Evolutionary conservation across 2,113 vertebrate species (phyloP), one percentile per base, ranked within the genome.

Genomic region (Burhinus oedicnemus): DNA sequence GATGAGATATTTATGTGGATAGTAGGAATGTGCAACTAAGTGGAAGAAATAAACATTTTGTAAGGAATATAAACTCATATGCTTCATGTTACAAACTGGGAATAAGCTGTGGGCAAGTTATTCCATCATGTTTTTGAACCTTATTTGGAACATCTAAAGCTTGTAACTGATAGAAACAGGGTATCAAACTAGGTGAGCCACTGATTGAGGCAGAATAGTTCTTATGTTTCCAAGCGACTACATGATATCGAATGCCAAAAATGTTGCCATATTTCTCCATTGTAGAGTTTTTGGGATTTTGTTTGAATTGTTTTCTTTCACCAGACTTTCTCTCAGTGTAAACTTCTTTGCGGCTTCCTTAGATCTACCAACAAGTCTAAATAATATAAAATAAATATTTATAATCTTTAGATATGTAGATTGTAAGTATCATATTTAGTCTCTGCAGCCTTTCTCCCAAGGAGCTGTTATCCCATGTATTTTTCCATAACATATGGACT

Each of bases 351-450:
- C 4, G 10, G 29, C n/a, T 95, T 93, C 16, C 64, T 94, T 94
- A 89, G 51, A 55, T 70, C 38, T 90, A 51, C 22, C 1, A 5
- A 44, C 20, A 70, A 77, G 66, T 60, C 55, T 94, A 84, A 93
- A 92, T 87, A 77, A 83, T 51, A 20, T 38, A 54, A 89, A 93
- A 71, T 27, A 66, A 94, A 44, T 94, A 83, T 83, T 90, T 90
- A 17, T 66, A 75, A 61, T 78, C 51, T 89, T 75, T 27, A 62
- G 60, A 54, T 78, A 32, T 0, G 0, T 78, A 86, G 64, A 66
- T 32, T 86, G 9, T 57, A 89, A 75, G 14, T 84, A 30, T 75
- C 16, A 7, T 69, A 42, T 81, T 84, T 92, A 65, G 85, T 93
- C 36, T 84, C 44, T 79, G 20, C 57, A 84, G 57, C 32, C 14